Conservation (phyloP, 2,113 vertebrate genomes). For the Picathartes gymnocephalus region DNA sequence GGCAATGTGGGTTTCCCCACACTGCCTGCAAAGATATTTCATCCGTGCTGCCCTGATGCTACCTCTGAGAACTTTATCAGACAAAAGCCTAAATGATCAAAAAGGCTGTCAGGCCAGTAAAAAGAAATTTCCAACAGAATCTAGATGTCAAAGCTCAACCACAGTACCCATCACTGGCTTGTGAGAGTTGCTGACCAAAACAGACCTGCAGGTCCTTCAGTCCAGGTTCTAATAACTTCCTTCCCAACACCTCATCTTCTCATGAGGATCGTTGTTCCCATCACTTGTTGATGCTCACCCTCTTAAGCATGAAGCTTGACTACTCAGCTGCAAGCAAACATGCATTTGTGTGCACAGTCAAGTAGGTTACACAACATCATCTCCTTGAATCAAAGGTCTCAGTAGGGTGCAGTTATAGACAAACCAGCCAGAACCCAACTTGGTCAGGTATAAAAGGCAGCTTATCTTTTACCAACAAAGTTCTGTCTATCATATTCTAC, state of each 20-base stretch:
- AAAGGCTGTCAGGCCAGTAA: background rate
- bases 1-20: constrained; percentile 9
- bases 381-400: background rate
- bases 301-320: constrained; percentile 26
- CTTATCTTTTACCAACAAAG: background rate
- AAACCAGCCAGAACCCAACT: background rate
- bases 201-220: constrained; percentile 16
- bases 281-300: background rate
- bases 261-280: background rate
- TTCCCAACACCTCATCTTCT: constrained; percentile 23
- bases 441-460: background rate
- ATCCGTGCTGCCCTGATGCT: background rate
- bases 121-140: background rate
- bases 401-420: background rate
- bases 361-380: background rate
- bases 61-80: background rate
- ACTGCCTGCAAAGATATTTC: constrained; percentile 12
- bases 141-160: background rate
- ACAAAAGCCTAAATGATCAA: background rate
- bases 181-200: background rate
- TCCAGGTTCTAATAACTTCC: background rate
- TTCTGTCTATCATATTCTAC: background rate
- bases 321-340: constrained; percentile 32
- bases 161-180: background rate
- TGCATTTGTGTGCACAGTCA: background rate